Conservation (phyloP, 2,888 invertebrate genomes). For the Mycalesis mineus region DNA sequence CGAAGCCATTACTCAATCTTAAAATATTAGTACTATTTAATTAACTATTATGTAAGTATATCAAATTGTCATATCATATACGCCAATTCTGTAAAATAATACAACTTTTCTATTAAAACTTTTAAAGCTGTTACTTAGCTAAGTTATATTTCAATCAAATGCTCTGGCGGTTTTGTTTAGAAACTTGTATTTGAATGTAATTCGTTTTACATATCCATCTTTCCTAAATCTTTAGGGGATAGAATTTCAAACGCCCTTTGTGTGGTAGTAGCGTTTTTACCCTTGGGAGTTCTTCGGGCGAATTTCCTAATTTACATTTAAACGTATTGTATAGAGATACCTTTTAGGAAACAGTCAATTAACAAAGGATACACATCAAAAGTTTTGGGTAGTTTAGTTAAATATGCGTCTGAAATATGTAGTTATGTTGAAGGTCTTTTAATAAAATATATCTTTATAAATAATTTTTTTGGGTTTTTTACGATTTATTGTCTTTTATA, state of each 20-base stretch:
- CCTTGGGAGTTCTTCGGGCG: not conserved
- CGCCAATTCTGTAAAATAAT: not conserved
- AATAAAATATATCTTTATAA: too few relatives aligned
- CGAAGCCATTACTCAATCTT: too few relatives aligned
- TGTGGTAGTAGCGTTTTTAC: not conserved
- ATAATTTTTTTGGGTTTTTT: too few relatives aligned
- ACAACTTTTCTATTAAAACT: not conserved
- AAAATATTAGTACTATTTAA: too few relatives aligned
- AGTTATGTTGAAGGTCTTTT: not conserved
- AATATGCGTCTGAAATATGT: not conserved
- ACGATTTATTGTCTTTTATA: too few relatives aligned
- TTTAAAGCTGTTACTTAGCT: not conserved
- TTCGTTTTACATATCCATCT: not conserved
- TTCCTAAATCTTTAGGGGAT: not conserved
- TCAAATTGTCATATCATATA: too few relatives aligned
- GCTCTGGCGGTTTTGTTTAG: not conserved
- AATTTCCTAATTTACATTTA: not conserved
- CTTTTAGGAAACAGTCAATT: not conserved
- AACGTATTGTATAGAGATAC: not conserved
- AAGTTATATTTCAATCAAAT: not conserved
- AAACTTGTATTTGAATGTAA: not conserved
- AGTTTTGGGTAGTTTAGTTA: not conserved
- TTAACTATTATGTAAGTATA: too few relatives aligned
- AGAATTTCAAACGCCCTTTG: not conserved
- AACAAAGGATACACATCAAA: not conserved